These are phyloP conservation scores for Steinernema feltiae DNA, from an alignment of 1,140 invertebrate genomes.

Conservation along the genomic window DNA sequence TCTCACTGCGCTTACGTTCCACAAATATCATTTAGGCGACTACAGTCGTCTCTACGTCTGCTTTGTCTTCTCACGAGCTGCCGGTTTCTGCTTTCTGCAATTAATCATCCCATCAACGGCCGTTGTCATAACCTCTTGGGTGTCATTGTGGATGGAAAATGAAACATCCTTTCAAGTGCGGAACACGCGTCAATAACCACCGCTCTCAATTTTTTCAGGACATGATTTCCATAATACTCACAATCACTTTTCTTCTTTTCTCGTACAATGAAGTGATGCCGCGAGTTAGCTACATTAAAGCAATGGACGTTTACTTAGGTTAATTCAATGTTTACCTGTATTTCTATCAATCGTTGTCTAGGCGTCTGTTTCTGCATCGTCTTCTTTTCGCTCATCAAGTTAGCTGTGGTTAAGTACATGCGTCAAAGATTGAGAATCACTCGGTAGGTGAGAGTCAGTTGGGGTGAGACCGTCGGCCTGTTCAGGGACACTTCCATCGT, in stretches of 20 bases:
- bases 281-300: slow-evolving; percentile 75
- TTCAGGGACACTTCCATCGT: slow-evolving; percentile 26
- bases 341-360: no score
- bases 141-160: slow-evolving; percentile 57
- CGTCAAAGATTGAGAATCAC: slow-evolving; percentile 40
- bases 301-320: slow-evolving; percentile 97
- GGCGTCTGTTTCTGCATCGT: slow-evolving; percentile 65
- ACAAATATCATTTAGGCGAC: slow-evolving; percentile 43
- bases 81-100: slow-evolving; percentile 57
- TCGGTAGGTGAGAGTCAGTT: background rate
- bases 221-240: slow-evolving; percentile 83
- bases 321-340: no score
- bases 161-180: slow-evolving; percentile 51
- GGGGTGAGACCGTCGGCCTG: background rate
- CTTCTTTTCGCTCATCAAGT: slow-evolving; percentile 56
- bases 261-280: slow-evolving; percentile 93
- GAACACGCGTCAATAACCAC: background rate
- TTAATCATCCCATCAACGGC: slow-evolving; percentile 57
- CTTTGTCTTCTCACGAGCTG: slow-evolving; percentile 52
- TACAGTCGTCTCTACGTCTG: slow-evolving; percentile 55
- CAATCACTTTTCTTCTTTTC: slow-evolving; percentile 97
- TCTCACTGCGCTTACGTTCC: background rate
- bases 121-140: slow-evolving; percentile 57
- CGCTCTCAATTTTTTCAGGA: slow-evolving; percentile 66
- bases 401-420: slow-evolving; percentile 57